Conservation (phyloP, 2,113 vertebrate species). For the Polypterus bichir region DNA sequence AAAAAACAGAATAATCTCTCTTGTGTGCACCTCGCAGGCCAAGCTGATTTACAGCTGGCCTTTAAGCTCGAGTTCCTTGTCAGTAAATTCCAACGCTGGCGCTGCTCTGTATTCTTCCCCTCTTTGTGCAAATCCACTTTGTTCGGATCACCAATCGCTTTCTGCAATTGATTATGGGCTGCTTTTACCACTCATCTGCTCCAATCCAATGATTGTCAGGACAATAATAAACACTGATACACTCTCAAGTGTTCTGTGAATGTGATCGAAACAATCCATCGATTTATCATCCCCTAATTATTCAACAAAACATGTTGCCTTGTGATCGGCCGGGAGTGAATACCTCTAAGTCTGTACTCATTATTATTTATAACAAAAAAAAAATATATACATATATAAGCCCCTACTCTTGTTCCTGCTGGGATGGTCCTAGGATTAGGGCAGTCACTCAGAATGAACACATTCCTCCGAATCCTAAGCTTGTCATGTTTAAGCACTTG, state of each 20-base stretch:
- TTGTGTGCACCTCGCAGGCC: too few relatives aligned
- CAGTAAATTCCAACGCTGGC: too few relatives aligned
- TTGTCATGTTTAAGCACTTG: neutral
- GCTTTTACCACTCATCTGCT: slow-evolving; percentile 7
- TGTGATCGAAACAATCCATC: slow-evolving; percentile 16
- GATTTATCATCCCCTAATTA: slow-evolving; percentile 11
- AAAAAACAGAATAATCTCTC: too few relatives aligned
- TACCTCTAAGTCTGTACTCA: slow-evolving; percentile 12
- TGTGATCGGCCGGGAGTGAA: slow-evolving; percentile 10
- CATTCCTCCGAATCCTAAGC: neutral
- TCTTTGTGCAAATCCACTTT: neutral
- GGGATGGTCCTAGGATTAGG: slow-evolving; percentile 2
- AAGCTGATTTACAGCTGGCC: too few relatives aligned
- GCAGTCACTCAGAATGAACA: neutral
- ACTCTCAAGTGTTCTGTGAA: neutral
- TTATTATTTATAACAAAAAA: slow-evolving; percentile 11
- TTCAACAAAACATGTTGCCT: slow-evolving; percentile 5
- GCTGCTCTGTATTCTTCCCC: too few relatives aligned
- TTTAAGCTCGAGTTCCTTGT: too few relatives aligned
- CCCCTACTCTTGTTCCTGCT: neutral
- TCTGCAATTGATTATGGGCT: neutral
- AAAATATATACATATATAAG: neutral
- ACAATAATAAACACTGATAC: slow-evolving; percentile 8
- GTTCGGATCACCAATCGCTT: neutral
- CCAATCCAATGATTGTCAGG: neutral